Conservation (phyloP, 2,113 vertebrate genomes). For the Marcusenius ussheri region DNA sequence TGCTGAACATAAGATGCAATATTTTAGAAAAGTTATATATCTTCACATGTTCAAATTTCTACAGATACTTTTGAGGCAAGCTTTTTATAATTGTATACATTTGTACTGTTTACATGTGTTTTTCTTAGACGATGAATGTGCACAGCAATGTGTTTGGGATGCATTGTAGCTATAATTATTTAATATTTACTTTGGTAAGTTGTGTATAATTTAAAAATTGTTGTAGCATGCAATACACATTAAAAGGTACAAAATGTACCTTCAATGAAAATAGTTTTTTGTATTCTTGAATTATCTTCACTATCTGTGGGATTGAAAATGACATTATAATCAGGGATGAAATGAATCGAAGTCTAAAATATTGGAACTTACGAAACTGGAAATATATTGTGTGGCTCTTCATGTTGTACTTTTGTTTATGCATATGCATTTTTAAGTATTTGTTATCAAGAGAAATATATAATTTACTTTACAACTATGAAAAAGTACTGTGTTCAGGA, state of each 20-base stretch:
- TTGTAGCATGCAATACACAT: slow-evolving; percentile 5
- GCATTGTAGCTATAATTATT: neutral
- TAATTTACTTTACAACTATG: neutral
- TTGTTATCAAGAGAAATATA: neutral
- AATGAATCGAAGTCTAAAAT: neutral
- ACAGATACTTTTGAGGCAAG: neutral
- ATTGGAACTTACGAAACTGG: neutral
- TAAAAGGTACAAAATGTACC: neutral
- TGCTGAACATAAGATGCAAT: slow-evolving; percentile 8
- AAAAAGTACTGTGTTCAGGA: neutral
- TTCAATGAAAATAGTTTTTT: neutral
- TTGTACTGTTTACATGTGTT: slow-evolving; percentile 10
- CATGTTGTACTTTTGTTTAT: neutral
- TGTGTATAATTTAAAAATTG: neutral
- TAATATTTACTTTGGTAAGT: neutral
- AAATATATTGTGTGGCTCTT: neutral
- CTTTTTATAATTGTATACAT: slow-evolving; percentile 2
- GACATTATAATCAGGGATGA: slow-evolving; percentile 9
- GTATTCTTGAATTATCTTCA: neutral
- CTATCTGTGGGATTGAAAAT: neutral
- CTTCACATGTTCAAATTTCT: neutral
- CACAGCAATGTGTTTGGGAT: neutral
- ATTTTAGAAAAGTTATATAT: slow-evolving; percentile 9
- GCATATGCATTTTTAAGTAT: neutral
- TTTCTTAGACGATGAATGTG: slow-evolving; percentile 3